Percentiles rank a stretch among this genome's conserved stretches.
Evolutionary conservation across 2,888 invertebrate genomes (phyloP).

Genomic region (Scaptomyza cyrtandrae): DNA sequence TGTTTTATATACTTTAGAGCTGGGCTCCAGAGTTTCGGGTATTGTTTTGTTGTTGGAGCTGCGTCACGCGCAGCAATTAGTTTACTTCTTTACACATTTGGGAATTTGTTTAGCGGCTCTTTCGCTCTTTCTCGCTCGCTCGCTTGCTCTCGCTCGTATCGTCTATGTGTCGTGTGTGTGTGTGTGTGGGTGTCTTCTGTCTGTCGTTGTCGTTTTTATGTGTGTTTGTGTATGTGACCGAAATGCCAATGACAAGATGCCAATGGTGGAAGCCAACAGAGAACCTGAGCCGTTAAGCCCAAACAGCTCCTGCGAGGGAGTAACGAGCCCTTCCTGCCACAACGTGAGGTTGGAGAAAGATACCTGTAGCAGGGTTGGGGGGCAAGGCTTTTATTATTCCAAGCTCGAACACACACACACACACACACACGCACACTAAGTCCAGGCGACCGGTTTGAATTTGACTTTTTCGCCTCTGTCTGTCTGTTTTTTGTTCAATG

Average conservation of each 20-base stretch:
- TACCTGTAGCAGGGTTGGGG: constrained; percentile 16
- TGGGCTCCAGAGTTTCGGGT: constrained; percentile 38
- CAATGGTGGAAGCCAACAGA: constrained; percentile 64
- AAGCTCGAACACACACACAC: constrained; percentile 49
- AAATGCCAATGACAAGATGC: constrained; percentile 83
- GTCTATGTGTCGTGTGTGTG: constrained; percentile 72
- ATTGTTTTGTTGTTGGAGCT: constrained; percentile 44
- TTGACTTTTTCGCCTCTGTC: constrained; percentile 41
- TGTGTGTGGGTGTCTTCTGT: constrained; percentile 68
- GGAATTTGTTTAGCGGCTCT: constrained; percentile 71
- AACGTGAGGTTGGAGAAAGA: not conserved
- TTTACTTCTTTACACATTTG: constrained; percentile 81
- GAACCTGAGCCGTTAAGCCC: constrained; percentile 21
- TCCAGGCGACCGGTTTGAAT: constrained; percentile 41
- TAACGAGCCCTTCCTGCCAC: constrained; percentile 21
- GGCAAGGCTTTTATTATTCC: constrained; percentile 61
- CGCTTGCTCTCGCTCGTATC: constrained; percentile 30
- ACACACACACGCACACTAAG: constrained; percentile 38
- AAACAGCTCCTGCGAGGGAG: constrained; percentile 3
- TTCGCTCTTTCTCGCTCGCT: constrained; percentile 52
- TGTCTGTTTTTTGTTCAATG: constrained; percentile 42
- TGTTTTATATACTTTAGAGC: constrained; percentile 57
- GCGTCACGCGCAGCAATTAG: constrained; percentile 84
- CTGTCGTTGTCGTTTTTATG: constrained; percentile 70
- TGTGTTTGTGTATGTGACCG: constrained; percentile 84